Conservation (phyloP, 2,797 vertebrate species). For the Muscicapa comitata region DNA sequence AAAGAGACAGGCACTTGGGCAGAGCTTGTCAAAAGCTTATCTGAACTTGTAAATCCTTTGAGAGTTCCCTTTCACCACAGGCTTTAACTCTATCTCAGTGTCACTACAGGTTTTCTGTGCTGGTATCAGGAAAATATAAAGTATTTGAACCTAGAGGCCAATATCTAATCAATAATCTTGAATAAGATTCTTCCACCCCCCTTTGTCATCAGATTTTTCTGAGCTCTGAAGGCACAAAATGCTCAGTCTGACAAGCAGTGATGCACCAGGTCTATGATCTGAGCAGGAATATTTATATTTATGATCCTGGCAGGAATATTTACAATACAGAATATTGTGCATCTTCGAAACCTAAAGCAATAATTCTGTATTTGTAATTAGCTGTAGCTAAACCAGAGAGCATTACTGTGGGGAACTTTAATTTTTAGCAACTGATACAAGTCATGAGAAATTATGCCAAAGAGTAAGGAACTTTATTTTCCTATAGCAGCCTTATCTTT, state of each 20-base stretch:
- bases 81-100: background rate
- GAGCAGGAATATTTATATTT: background rate
- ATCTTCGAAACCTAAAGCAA: background rate
- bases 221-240: background rate
- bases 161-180: background rate
- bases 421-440: background rate
- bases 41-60: constrained; percentile 46
- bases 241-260: background rate
- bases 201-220: background rate
- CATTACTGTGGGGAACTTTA: accelerated
- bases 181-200: background rate
- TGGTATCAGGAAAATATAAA: background rate
- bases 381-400: background rate
- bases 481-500: background rate
- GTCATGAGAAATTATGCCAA: background rate
- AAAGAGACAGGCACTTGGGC: background rate
- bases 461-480: background rate
- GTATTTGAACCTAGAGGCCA: background rate
- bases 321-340: background rate
- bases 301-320: background rate
- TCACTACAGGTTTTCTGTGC: background rate
- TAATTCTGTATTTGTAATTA: background rate
- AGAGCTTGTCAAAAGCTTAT: constrained; percentile 50
- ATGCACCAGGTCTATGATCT: background rate
- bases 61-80: background rate